Evolutionary conservation across 2,888 invertebrate species (phyloP).

Genomic region (Odontothrips loti): DNA sequence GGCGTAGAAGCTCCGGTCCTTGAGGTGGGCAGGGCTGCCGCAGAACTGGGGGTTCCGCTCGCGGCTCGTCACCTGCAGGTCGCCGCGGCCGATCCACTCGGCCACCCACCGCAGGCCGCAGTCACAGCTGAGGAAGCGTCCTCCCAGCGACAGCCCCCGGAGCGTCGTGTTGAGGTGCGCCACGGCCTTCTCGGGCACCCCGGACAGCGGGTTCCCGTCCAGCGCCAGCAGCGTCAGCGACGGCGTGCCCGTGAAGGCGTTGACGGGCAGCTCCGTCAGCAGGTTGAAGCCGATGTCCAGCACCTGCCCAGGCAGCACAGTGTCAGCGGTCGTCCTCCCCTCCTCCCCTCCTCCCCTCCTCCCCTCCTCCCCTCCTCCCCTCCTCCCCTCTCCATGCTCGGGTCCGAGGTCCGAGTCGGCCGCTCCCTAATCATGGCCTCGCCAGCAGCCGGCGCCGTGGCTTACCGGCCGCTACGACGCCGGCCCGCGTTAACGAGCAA

Average conservation of each 20-base stretch:
- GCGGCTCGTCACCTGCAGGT: conserved; percentile 86
- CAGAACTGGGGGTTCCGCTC: conserved; percentile 91
- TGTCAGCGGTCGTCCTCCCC: too few species aligned
- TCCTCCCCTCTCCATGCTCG: background rate
- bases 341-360: background rate
- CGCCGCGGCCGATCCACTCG: conserved; percentile 82
- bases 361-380: background rate
- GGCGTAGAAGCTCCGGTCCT: conserved; percentile 80
- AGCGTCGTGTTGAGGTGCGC: conserved; percentile 74
- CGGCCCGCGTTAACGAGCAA: conserved; percentile 16
- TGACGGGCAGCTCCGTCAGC: conserved; percentile 70
- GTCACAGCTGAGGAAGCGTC: conserved; percentile 82
- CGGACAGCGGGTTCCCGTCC: conserved; percentile 84
- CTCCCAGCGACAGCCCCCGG: conserved; percentile 81
- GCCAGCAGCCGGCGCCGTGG: background rate
- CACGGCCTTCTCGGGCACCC: conserved; percentile 75
- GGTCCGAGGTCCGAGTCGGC: background rate
- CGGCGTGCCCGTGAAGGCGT: conserved; percentile 76
- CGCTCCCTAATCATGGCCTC: background rate
- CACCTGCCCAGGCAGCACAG: conserved; percentile 53
- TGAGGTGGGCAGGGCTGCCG: conserved; percentile 73
- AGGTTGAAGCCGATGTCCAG: conserved; percentile 90
- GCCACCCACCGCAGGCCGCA: conserved; percentile 84
- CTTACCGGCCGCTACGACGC: background rate
- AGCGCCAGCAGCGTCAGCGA: conserved; percentile 81